Evolutionary conservation across 2,797 vertebrate species (phyloP), one percentile per base, ranked within the genome.

Genomic region (Megalops cyprinoides): DNA sequence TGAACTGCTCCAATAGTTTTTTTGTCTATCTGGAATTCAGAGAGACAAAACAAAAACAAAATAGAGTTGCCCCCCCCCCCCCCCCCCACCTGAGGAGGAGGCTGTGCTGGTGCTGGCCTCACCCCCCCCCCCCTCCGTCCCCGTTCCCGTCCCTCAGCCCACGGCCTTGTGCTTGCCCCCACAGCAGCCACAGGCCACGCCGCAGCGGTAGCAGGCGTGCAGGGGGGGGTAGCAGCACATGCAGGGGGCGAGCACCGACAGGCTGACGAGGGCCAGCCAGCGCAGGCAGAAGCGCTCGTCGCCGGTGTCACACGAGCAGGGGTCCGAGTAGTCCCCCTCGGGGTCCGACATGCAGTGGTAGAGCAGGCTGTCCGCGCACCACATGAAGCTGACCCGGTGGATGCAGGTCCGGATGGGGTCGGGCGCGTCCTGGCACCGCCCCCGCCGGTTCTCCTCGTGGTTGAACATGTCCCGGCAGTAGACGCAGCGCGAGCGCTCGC

Each of bases 291-390:
- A 94, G 79, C 97, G 96, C 83, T 97, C 96, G 83, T 97, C 97
- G 83, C 92, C 94, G n/a, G 96, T 96, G 82, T 99, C 97, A 0
- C 98, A 99, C 10, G 97, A 98, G 92, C 98, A 99, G 77, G 98
- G 97, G 93, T 99, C 98, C 0, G 95, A 97, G 78, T 98, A 99
- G 91, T 99, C 98, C 65, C 98, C 98, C 93, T 99, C 98, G 0
- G 98, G 96, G 92, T 99, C 98, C 0, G 98, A 99, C 98, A 99
- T 98, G 93, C 98, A 99, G 95, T 99, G 98, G 90, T 99, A 99
- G 75, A 99, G 97, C 96, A 99, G 96, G 87, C 96, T 99, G 95
- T 99, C 97, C 34, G 98, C 98, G 0, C 98, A 96, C 96, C 97
- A 98, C 97, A 99, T 97, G 91, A 97, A 99, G 94, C 97, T 99